These are phyloP conservation scores for Erynnis tages DNA, from an alignment of 2,888 invertebrate species.

Conservation along the genomic window DNA sequence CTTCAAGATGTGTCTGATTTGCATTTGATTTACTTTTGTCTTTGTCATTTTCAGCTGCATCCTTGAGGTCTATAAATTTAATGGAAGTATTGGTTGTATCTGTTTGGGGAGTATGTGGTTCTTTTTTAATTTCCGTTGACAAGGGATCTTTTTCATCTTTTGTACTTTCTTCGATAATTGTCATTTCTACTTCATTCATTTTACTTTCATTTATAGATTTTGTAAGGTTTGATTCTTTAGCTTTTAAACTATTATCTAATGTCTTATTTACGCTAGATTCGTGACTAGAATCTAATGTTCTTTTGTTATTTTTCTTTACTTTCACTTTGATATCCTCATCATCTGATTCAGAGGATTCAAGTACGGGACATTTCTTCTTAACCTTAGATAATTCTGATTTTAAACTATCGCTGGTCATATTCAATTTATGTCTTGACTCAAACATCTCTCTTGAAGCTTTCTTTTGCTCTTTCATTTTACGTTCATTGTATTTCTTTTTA, in stretches of 20 bases:
- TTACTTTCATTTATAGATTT: slow-evolving; percentile 46
- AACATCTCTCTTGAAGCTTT: slow-evolving; percentile 72
- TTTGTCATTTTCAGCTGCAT: slow-evolving; percentile 37
- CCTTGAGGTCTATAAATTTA: slow-evolving; percentile 45
- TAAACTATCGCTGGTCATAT: slow-evolving; percentile 40
- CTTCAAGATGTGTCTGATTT: slow-evolving; percentile 47
- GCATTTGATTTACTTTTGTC: slow-evolving; percentile 46
- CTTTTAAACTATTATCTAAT: slow-evolving; percentile 15
- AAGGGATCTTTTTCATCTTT: slow-evolving; percentile 54
- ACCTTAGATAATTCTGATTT: slow-evolving; percentile 33
- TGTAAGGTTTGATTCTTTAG: slow-evolving; percentile 45
- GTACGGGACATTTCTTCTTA: slow-evolving; percentile 45
- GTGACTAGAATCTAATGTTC: slow-evolving; percentile 58
- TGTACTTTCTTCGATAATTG: slow-evolving; percentile 43
- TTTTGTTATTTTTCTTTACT: slow-evolving; percentile 52
- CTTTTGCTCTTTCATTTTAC: slow-evolving; percentile 67
- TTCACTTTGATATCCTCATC: slow-evolving; percentile 40
- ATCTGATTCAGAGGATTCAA: slow-evolving; percentile 51
- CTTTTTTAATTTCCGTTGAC: slow-evolving; percentile 49
- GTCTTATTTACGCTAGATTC: slow-evolving; percentile 38
- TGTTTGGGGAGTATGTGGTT: slow-evolving; percentile 60
- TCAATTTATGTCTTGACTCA: slow-evolving; percentile 60
- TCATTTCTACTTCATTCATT: slow-evolving; percentile 62
- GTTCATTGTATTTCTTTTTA: slow-evolving; percentile 67
- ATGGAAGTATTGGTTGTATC: slow-evolving; percentile 47